Percentiles rank a stretch among this genome's conserved stretches.
phyloP scores from a whole-genome alignment of 1,140 invertebrate genomes.

The Melipona quadrifasciata region DNA sequence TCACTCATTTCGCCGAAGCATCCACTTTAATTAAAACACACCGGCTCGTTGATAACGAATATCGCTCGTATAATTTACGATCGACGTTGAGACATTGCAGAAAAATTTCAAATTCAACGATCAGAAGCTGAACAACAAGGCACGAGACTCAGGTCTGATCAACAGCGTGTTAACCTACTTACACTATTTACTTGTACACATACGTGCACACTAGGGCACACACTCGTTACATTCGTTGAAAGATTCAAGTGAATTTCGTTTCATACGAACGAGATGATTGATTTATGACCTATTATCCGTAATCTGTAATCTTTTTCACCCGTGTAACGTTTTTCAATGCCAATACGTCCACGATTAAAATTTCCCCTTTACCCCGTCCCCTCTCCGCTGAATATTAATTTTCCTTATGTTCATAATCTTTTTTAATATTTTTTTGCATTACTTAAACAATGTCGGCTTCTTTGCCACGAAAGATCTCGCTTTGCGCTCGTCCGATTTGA shows the following conservation, averaged over 20 bases:
- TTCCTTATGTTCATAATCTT: background rate
- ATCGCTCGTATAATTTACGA: background rate
- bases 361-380: background rate
- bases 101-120: background rate
- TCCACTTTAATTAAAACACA: background rate
- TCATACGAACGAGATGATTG: no score
- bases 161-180: background rate
- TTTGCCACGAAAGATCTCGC: background rate
- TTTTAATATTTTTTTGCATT: no score
- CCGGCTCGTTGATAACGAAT: background rate
- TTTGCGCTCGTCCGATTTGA: no score
- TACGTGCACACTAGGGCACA: background rate
- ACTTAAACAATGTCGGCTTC: background rate
- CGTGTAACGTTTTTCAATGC: no score
- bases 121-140: background rate
- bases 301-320: no score
- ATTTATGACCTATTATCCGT: no score
- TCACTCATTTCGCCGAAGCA: background rate
- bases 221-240: no score
- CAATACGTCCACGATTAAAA: no score
- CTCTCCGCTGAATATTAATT: background rate
- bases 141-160: background rate
- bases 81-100: background rate
- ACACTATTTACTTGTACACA: background rate
- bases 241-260: no score